Evolutionary conservation across 2,113 vertebrate genomes (phyloP).

Genomic region (Phrynosoma platyrhinos): DNA sequence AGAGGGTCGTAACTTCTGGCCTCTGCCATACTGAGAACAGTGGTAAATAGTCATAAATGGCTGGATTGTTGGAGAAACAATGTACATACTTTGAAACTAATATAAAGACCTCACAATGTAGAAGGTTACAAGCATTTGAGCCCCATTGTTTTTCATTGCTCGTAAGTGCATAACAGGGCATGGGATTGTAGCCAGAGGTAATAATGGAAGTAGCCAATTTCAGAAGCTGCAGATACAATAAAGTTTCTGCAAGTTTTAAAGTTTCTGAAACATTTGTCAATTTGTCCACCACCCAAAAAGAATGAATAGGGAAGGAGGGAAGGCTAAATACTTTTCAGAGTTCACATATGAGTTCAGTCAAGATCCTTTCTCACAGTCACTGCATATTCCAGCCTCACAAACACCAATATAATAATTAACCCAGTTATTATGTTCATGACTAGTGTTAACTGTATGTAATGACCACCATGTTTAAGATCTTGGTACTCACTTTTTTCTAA

Average conservation of each 20-base stretch:
- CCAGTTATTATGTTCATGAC: not conserved
- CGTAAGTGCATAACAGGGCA: not conserved
- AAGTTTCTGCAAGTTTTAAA: not conserved
- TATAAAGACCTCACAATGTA: not conserved
- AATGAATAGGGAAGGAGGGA: not conserved
- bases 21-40: not conserved
- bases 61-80: not conserved
- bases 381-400: conserved; percentile 10
- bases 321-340: not conserved
- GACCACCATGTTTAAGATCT: accelerated
- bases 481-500: not conserved
- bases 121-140: not conserved
- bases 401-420: not conserved
- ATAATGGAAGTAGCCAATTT: conserved; percentile 8
- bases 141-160: conserved; percentile 23
- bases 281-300: not conserved
- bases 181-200: conserved; percentile 17
- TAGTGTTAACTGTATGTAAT: not conserved
- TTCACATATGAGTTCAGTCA: not conserved
- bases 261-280: not conserved
- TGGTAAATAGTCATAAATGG: not conserved
- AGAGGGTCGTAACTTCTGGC: not conserved
- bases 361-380: not conserved
- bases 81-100: not conserved
- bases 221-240: conserved; percentile 8